These are phyloP conservation scores for Chiroxiphia lanceolata DNA, from an alignment of 2,797 vertebrate species.

Conservation along the genomic window DNA sequence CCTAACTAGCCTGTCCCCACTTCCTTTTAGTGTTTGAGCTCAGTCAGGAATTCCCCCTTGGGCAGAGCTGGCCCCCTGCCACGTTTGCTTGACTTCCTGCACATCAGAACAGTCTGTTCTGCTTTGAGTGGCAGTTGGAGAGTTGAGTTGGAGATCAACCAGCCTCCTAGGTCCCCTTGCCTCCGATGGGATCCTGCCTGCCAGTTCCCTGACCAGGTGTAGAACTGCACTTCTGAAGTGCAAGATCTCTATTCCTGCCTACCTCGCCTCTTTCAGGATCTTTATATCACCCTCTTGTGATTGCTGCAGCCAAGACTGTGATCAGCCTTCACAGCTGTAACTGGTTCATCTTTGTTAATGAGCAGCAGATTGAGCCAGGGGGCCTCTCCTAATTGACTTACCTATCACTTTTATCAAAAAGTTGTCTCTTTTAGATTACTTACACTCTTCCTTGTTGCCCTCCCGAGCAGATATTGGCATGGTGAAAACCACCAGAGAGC, in stretches of 20 bases:
- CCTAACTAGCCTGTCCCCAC: neutral
- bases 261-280: neutral
- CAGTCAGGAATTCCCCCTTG: conserved; percentile 41
- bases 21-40: conserved; percentile 19
- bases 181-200: neutral
- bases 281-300: neutral
- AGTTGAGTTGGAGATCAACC: neutral
- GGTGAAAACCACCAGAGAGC: neutral
- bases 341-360: neutral
- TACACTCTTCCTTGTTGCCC: neutral
- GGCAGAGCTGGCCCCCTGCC: neutral
- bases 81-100: conserved; percentile 2
- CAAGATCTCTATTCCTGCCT: neutral
- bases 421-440: neutral
- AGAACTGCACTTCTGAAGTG: neutral
- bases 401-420: neutral
- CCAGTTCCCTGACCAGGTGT: neutral
- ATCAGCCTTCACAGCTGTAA: neutral
- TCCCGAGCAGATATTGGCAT: neutral
- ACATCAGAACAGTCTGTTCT: neutral
- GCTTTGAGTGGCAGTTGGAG: neutral
- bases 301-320: neutral
- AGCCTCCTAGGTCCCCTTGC: neutral
- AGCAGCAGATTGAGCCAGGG: neutral
- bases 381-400: neutral